Base-by-base conservation (phyloP, 2,888 invertebrate genomes). In the Dione vanillae region DNA sequence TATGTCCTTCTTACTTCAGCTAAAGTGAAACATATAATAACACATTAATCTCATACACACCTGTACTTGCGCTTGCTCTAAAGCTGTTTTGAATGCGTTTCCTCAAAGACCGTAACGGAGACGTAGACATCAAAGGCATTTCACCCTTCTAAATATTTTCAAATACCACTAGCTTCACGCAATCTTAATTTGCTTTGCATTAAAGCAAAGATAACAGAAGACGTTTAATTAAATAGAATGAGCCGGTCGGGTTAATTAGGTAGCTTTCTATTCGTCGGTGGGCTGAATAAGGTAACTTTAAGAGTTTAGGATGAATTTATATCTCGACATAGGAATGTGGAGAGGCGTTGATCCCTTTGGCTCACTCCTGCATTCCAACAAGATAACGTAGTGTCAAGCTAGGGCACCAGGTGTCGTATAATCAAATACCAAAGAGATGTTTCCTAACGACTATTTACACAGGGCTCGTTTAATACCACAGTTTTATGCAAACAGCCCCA, bases 381-480 rank as follows among this genome's bases (percentile, higher is more conserved):
- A 83, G 89, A 89, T 88, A 89, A 85, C 83, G 65, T 49, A 64
- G 72, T 64, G 61, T 72, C 52, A 72, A 49, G 65, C 49, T 41
- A 75, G 71, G 71, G 70, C 70, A 67, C 68, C 69, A 74, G 74
- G 70, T 75, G 77, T 71, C 43, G 67, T 79, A 78, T 78, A 79
- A 78, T 79, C 81, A 84, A 83, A 85, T 82, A 83, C 77, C 78
- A 67, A 41, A 27, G 75, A 75, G 81, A 79, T 85, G 85, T 88
- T 84, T 84, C 82, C 81, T 78, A 75, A 75, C 78, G 61, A 80
- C 77, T 87, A 87, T 88, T 86, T 87, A 85, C 79, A 77, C 75
- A 78, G 80, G 65, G 49, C 40, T 74, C 59, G 56, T 68, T 62
- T 51, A 59, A 67, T 19, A 47, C 67, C 58, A 67, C 71, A 67